Evolutionary conservation across 1,140 invertebrate species (phyloP), one percentile per base, ranked within the genome.

Genomic region (Ephestia elutella): DNA sequence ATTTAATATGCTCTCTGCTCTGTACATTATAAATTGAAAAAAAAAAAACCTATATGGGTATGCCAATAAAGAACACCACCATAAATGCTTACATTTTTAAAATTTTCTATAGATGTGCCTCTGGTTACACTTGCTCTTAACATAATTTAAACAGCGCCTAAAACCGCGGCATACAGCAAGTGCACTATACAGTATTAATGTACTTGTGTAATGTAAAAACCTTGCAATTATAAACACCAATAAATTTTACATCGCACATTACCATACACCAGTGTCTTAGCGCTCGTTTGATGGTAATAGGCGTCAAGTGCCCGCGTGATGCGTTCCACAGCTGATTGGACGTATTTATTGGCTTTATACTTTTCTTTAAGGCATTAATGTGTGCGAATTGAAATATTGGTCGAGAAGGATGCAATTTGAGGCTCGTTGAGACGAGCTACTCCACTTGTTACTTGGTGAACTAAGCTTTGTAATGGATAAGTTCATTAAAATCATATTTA

Each of bases 281-380:
- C 38, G 38, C 38, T 44, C 38, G n/a, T 44, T 44, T 44, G 32
- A 35, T 35, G 38, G 38, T 85, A 85, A 85, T 82, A 81, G 78
- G 78, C 77, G 73, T 75, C 75, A 75, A 70, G 65, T 44, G 57
- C 60, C 60, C 70, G 63, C 49, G 62, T 70, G 74, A 71, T 78
- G 75, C 64, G 63, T 71, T 74, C 66, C 62, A 65, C 80, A 71
- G 71, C 8, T 32, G 30, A 32, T 32, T 8, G 59, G 68, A 60
- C 49, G 53, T 81, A 73, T 81, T 83, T 82, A 83, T 61, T 73
- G 56, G 32, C 79, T 74, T 71, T 65, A 80, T 84, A 84, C 80
- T 82, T 82, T 78, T 80, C 75, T 68, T 69, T 62, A 75, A 81
- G 77, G 72, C 78, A 80, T 75, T 78, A 80, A 78, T 75, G 73